A percentile compares a stretch with the other conserved stretches of the same genome.
phyloP scores from a whole-genome alignment of 1,140 invertebrate genomes.

The Pectinophora gossypiella region DNA sequence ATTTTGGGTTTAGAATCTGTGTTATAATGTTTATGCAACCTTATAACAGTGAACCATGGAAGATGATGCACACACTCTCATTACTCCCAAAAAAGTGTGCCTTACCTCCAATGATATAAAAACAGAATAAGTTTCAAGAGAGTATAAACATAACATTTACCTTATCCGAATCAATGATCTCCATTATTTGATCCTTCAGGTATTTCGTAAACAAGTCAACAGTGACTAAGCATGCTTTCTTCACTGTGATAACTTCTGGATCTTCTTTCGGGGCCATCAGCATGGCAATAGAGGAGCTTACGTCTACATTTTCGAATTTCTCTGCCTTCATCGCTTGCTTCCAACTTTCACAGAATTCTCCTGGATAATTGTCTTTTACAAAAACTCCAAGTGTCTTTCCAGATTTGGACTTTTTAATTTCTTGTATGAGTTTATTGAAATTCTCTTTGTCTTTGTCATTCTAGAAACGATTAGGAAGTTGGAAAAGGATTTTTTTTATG shows the following conservation, averaged over 20 bases:
- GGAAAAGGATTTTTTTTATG: no score
- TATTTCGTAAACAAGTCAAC: slow-evolving; percentile 98
- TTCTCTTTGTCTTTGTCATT: slow-evolving; percentile 97
- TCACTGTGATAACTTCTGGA: slow-evolving; percentile 92
- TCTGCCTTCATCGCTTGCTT: slow-evolving; percentile 83
- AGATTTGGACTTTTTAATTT: slow-evolving; percentile 91
- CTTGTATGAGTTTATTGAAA: slow-evolving; percentile 90
- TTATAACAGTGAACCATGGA: no score
- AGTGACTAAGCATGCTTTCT: slow-evolving; percentile 94
- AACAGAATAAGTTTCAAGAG: background rate
- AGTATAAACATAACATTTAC: slow-evolving; percentile 69
- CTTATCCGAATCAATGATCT: slow-evolving; percentile 98
- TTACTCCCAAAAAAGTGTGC: no score
- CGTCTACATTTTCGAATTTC: slow-evolving; percentile 92
- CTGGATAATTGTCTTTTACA: slow-evolving; percentile 94
- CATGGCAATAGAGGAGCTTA: slow-evolving; percentile 89
- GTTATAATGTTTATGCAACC: no score
- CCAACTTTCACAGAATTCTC: slow-evolving; percentile 96
- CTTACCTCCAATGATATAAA: no score
- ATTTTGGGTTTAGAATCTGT: no score
- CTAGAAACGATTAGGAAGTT: slow-evolving; percentile 65
- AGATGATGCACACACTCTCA: no score
- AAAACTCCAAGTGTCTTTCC: slow-evolving; percentile 96
- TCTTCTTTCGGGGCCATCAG: slow-evolving; percentile 98
- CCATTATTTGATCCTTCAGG: slow-evolving; percentile 98